phyloP scores from a whole-genome alignment of 2,888 invertebrate genomes.

The Chouioia cunea region DNA sequence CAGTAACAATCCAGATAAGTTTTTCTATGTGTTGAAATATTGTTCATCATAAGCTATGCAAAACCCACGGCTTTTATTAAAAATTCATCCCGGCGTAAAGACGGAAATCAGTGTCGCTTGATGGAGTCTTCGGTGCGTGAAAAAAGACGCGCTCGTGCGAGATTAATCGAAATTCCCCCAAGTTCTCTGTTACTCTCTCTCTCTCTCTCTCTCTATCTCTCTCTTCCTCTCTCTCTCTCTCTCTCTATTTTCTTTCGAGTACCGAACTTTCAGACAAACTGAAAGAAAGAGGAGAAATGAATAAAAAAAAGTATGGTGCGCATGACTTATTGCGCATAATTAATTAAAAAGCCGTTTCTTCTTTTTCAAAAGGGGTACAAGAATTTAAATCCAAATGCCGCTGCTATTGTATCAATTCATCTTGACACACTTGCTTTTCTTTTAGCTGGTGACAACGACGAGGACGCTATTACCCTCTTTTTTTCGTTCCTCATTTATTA shows the following conservation, averaged over 20 bases:
- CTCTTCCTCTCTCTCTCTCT: no score
- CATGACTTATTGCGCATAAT: conserved; percentile 1
- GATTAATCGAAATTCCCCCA: no score
- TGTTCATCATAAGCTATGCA: no score
- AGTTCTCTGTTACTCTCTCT: no score
- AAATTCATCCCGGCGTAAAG: neutral
- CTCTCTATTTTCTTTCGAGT: conserved; percentile 4
- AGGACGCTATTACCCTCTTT: neutral
- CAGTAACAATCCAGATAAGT: no score
- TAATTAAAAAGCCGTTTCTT: neutral
- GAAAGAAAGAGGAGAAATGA: conserved; percentile 42
- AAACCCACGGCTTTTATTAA: neutral
- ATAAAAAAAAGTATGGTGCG: conserved; percentile 42
- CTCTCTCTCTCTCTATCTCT: no score
- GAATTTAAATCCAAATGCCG: conserved; percentile 26
- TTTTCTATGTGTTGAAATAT: no score
- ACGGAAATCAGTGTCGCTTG: neutral
- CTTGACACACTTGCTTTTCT: conserved; percentile 51
- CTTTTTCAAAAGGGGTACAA: no score
- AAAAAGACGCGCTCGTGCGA: conserved; percentile 14
- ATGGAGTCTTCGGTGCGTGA: conserved; percentile 12
- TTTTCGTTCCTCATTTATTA: conserved; percentile 15
- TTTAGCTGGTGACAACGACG: conserved; percentile 9
- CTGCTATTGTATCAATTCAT: conserved; percentile 47
- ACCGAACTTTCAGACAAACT: conserved; percentile 10